phyloP scores from a whole-genome alignment of 2,113 vertebrate species.

The Atlantisia rogersi region DNA sequence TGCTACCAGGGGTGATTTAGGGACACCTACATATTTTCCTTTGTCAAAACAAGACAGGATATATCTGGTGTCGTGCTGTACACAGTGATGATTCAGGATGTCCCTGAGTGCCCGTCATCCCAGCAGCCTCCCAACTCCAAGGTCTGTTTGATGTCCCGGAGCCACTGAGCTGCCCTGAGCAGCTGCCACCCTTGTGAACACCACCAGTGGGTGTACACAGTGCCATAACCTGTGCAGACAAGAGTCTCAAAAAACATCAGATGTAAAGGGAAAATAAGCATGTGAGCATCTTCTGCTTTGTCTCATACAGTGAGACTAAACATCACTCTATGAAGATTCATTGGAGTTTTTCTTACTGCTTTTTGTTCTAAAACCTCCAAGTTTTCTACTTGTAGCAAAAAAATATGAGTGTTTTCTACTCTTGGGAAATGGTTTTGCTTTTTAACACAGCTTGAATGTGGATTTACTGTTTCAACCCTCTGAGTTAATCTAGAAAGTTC shows the following conservation, averaged over 20 bases:
- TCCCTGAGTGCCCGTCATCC: accelerated
- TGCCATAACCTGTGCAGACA: neutral
- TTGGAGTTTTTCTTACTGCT: neutral
- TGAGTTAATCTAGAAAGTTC: neutral
- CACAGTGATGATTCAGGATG: neutral
- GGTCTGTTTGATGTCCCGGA: neutral
- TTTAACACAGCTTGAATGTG: neutral
- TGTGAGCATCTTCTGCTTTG: neutral
- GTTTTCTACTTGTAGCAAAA: neutral
- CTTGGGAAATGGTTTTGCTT: neutral
- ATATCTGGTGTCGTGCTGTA: neutral
- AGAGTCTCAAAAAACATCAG: neutral
- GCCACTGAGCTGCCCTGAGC: neutral
- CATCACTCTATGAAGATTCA: neutral
- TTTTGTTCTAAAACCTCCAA: neutral
- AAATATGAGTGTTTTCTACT: neutral
- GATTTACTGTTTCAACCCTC: neutral
- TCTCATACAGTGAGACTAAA: neutral
- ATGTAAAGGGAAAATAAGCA: neutral
- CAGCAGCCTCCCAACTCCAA: neutral
- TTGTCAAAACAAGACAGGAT: neutral
- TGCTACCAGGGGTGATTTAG: accelerated
- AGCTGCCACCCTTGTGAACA: neutral
- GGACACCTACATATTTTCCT: neutral
- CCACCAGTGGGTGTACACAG: neutral